Base-by-base conservation (phyloP, 2,888 invertebrate species). In the Leptogaster cylindrica region DNA sequence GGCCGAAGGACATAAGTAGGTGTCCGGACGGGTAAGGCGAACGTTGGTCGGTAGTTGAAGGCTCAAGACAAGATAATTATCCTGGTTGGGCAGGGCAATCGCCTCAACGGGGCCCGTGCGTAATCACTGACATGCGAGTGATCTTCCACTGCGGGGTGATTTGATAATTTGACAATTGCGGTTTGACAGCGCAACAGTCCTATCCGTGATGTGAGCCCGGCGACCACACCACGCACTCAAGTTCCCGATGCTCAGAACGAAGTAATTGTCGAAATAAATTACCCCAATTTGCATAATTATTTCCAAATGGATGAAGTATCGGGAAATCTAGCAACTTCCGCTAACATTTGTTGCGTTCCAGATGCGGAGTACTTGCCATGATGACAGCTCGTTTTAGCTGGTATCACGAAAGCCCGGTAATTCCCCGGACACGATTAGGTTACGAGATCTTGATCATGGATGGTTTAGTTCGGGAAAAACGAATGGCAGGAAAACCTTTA, bases 231-330 rank as follows among this genome's bases (percentile, higher is more conserved):
- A 41, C 18, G 39, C 23, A 63, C 23, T 27, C 61, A 16, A 18
- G 61, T 28, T 63, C n/a, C n/a, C n/a, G n/a, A 63, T 44, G 61
- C 2, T 14, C 7, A 18, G 44, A n/a, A n/a, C 10, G 3, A 5
- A 28, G 46, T 41, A 63, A 63, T 63, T 63, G 61, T 14, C 16
- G 44, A 46, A 63, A 44, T 31, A 64, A 64, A 64, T 64, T 64
- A 48, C 64, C 25, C 48, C 33, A 64, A 48, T 64, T 64, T 64
- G 48, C 64, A 64, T 64, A 64, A 64, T 64, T 64, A 64, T 64
- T 64, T 64, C 48, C 33, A 48, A 64, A 64, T 64, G 48, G 23
- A 64, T 33, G 31, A 27, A 14, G 16, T 31, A 64, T 48, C n/a
- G 64, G 28, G 31, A 64, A 50, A 5, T 23, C 20, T 61, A 41